Evolutionary conservation across 53 echinoderm and acorn worm genomes (phyloP), one percentile per base, ranked within the genome.

Genomic region (Arbacia lixula): DNA sequence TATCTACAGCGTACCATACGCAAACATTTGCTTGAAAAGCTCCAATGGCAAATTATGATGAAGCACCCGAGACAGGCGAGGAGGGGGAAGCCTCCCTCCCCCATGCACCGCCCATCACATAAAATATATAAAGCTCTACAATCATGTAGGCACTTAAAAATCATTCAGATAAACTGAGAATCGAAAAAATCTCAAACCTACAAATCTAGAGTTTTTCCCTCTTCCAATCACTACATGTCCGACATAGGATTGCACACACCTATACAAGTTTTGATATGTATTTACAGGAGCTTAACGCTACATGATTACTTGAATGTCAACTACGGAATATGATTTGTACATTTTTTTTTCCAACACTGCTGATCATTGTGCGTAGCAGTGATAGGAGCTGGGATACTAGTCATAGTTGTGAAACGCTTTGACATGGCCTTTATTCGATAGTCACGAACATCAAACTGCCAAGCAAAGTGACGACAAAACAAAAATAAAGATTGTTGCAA

Each of bases 61-160:
- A 79, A 79, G 79, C 79, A 79, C 79, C 79, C 22, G 40, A 60
- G 61, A 60, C 79, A 6, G 17, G 41, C 6, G 75, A 28, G 50
- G 0, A 36, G 67, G 38, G 66, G 67, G 67, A 40, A 37, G 67
- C 67, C 66, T 4, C 19, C 37, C 49, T 12, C 46, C 50, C 27
- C 50, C 41, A 6, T 2, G 14, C 11, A 33, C 60, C 28, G 38
- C 42, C 60, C 12, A 61, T 29, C 79, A 60, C 79, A 60, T 41
- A 79, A 79, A 60, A 79, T 41, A 79, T 60, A 79, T 79, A 79
- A 79, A 79, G 79, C 79, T 79, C 79, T 79, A 79, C 79, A 79
- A 61, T 39, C 39, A 30, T 60, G 79, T 79, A 79, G 79, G 79
- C 79, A 79, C 79, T 79, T 79, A 79, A n/a, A n/a, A 79, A 79